Base-by-base conservation (phyloP, 2,797 vertebrate genomes). In the Oreonectes daqikongensis region DNA sequence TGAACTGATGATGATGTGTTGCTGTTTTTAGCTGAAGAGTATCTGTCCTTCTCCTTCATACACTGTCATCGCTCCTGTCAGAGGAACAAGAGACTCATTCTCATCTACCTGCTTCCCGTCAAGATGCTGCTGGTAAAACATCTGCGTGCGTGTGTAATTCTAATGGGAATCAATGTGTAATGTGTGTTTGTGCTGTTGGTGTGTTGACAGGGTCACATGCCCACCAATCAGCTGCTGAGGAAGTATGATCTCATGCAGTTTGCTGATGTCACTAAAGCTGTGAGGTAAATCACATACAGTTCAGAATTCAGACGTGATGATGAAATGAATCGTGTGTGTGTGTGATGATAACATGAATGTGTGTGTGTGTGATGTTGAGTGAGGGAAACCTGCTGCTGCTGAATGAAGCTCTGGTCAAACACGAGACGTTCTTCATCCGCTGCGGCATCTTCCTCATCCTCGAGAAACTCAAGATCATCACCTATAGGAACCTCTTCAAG, bases 371-470 rank as follows among this genome's bases (percentile, higher is more conserved):
- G 9, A 18, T 74, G 14, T 82, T 40, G 81, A 99, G 97, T 2
- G 97, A 99, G 83, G 97, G 97, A 42, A 99, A 98, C 84, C 93
- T 99, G 61, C 90, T 98, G 60, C 92, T 97, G 4, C 86, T 98
- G 59, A 97, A 96, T 0, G 96, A 97, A 2, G 95, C 97, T 2
- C 81, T 99, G 83, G 84, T 92, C 63, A 95, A 94, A 84, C 97
- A 99, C 0, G 97, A 99, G 88, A 95, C 95, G 0, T 99, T 99
- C 87, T 99, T 99, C 86, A 99, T 98, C 86, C 96, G 97, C 84
- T 99, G 97, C 1, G 97, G 97, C 8, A 98, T 99, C 86, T 99
- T 98, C 87, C 95, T 99, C 72, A 99, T 99, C 87, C 93, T 99
- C 5, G 97, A 99, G 86, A 99, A 99, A 84, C 92, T 99, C 67